Base-by-base conservation (phyloP, 1,140 invertebrate species). In the Drosophila repleta region DNA sequence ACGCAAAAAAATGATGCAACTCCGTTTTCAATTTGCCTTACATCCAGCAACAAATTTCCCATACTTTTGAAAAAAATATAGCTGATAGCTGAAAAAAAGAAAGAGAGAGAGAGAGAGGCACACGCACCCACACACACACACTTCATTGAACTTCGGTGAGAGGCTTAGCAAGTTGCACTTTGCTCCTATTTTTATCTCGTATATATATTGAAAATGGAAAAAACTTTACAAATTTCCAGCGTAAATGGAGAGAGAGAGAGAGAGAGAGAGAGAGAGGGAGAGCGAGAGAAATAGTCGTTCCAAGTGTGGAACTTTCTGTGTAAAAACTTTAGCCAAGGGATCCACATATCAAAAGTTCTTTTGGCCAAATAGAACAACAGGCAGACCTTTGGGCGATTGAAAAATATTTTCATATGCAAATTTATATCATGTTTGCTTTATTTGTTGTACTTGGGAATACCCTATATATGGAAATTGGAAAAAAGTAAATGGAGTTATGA, bases 331-430 rank as follows among this genome's bases (percentile, higher is more conserved):
- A 51, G 57, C 64, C 57, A 17, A 64, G 61, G 52, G 29, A 37
- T 39, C 11, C 74, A 56, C 71, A 74, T 64, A 85, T 73, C 53
- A 71, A 74, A 87, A 81, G 74, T 76, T 68, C 58, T 35, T 55
- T 35, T 52, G 26, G 29, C 46, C 53, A 69, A 51, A 69, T 46
- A 55, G 17, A 78, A 69, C 60, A 64, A 63, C 46, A 61, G 51
- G 29, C 70, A 67, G 67, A 51, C 66, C 70, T 74, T 71, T 71
- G 46, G 70, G 78, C 78, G 78, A 87, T 87, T 75, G 79, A 88
- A 87, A 85, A 78, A 87, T 79, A 82, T 82, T 72, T 78, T 75
- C 67, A 73, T 87, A 88, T 88, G 83, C 48, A 88, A 85, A 88
- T 76, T 66, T 85, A 17, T 29, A 51, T 13, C 35, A 68, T 18